Evolutionary conservation across 2,888 invertebrate genomes (phyloP).

Genomic region (Amphipoea lucens): DNA sequence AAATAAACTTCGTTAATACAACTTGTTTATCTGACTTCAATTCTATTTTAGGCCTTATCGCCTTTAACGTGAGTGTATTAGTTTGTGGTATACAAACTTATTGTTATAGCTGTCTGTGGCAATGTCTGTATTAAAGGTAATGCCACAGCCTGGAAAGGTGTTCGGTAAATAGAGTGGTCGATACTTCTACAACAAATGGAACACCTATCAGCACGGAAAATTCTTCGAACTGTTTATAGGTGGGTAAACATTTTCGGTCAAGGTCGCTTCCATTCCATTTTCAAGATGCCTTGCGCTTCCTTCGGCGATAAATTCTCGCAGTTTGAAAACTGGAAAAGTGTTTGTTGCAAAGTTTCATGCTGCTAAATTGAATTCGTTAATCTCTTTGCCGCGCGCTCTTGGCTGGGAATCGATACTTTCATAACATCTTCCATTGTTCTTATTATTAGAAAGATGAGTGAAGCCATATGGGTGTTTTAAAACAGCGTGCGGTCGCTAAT

Average conservation of each 20-base stretch:
- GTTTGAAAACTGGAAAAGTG: conserved; percentile 49
- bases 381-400: conserved; percentile 25
- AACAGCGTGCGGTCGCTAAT: conserved; percentile 16
- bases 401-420: conserved; percentile 37
- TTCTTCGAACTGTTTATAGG: conserved; percentile 49
- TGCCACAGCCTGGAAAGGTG: conserved; percentile 21
- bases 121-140: conserved; percentile 13
- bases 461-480: conserved; percentile 3
- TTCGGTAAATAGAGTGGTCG: conserved; percentile 29
- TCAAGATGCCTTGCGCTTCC: conserved; percentile 54
- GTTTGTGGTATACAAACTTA: conserved; percentile 8
- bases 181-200: conserved; percentile 36
- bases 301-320: conserved; percentile 46
- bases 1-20: conserved; percentile 25
- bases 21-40: conserved; percentile 27
- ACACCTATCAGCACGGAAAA: conserved; percentile 25
- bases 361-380: conserved; percentile 47
- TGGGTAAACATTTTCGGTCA: conserved; percentile 51
- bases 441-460: conserved; percentile 34
- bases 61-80: conserved; percentile 30
- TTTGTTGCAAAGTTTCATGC: conserved; percentile 44
- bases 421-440: conserved; percentile 31
- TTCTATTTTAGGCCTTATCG: conserved; percentile 46
- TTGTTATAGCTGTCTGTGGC: conserved; percentile 9
- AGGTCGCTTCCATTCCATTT: conserved; percentile 43